These are phyloP conservation scores for Atherinosoma microstoma DNA, from an alignment of 2,797 vertebrate genomes.

Conservation along the genomic window DNA sequence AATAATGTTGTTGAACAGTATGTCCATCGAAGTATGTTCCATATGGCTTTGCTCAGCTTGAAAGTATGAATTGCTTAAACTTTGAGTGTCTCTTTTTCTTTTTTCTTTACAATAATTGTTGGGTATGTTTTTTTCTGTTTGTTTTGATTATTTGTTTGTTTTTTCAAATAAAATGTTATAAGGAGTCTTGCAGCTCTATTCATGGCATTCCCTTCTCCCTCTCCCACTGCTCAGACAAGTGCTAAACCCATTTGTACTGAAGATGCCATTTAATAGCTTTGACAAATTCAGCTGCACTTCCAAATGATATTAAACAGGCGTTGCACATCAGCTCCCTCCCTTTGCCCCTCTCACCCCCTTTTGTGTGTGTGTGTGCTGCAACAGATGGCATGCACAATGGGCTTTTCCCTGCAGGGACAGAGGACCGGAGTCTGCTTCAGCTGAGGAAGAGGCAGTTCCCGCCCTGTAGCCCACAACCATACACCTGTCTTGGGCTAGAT, in stretches of 20 bases:
- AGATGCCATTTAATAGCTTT: slow-evolving; percentile 70
- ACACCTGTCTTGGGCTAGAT: slow-evolving; percentile 69
- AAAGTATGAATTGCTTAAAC: background rate
- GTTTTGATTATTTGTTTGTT: too few species aligned
- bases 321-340: slow-evolving; percentile 50
- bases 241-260: slow-evolving; percentile 65
- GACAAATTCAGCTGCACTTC: slow-evolving; percentile 70
- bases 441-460: slow-evolving; percentile 49
- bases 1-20: background rate
- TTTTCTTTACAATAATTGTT: too few species aligned
- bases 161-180: too few species aligned
- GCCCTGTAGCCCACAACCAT: slow-evolving; percentile 59
- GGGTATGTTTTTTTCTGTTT: too few species aligned
- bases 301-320: slow-evolving; percentile 75
- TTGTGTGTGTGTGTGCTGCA: slow-evolving; percentile 63
- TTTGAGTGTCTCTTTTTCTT: background rate
- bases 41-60: background rate
- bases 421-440: slow-evolving; percentile 39
- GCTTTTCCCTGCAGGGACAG: slow-evolving; percentile 49
- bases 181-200: too few species aligned
- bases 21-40: background rate
- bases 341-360: slow-evolving; percentile 39
- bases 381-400: slow-evolving; percentile 81
- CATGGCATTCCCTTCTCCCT: slow-evolving; percentile 1
- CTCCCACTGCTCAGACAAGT: slow-evolving; percentile 32